These are phyloP conservation scores for Laticauda laticaudata DNA, from an alignment of 2,113 vertebrate genomes.

Conservation along the genomic window DNA sequence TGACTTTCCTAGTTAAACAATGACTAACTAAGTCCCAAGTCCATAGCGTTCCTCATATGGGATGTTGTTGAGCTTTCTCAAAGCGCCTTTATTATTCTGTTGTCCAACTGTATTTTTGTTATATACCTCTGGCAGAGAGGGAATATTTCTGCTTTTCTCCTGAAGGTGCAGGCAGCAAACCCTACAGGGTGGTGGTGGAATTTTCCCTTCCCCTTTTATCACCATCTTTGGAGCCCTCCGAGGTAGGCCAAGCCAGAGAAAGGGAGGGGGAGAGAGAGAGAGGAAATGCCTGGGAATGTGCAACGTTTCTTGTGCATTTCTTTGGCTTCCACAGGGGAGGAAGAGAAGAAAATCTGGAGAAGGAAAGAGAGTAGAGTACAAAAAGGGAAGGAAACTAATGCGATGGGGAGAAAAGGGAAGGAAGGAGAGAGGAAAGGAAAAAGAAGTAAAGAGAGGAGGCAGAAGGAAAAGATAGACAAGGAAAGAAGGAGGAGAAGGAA, in stretches of 20 bases:
- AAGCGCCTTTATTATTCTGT: background rate
- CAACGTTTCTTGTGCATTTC: background rate
- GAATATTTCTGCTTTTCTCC: background rate
- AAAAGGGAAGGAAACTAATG: background rate
- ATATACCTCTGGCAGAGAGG: background rate
- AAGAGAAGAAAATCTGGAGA: background rate
- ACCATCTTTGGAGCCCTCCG: background rate
- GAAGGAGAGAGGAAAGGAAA: background rate
- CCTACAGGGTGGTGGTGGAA: background rate
- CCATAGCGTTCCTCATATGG: background rate
- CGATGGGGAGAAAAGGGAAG: too few species aligned
- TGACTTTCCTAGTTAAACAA: constrained; percentile 7
- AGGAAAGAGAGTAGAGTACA: background rate
- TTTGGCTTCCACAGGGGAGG: background rate
- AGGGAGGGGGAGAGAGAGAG: too few species aligned
- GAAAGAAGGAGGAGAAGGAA: background rate
- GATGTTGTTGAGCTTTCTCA: background rate
- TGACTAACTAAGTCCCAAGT: background rate
- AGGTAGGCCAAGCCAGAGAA: background rate
- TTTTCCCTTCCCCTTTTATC: background rate
- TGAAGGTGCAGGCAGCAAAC: background rate
- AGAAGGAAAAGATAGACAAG: background rate
- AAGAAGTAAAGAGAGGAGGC: too few species aligned
- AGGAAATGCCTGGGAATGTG: background rate
- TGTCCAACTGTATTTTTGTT: background rate